These are phyloP conservation scores for Dorcus hopei DNA, from an alignment of 2,888 invertebrate genomes.

Conservation along the genomic window DNA sequence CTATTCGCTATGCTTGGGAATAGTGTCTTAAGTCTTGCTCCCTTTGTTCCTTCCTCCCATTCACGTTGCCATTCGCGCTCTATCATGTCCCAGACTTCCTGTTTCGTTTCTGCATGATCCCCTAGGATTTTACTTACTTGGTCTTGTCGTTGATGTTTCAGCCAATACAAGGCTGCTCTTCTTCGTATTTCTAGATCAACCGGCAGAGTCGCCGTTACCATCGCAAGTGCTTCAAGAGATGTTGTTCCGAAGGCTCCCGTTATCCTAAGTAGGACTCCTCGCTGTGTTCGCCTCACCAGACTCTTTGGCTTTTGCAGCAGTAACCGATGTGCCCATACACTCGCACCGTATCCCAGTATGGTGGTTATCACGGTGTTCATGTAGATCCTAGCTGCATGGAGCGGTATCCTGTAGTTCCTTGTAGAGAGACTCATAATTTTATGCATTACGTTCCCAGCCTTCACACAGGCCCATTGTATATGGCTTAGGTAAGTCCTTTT, in stretches of 20 bases:
- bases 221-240: slow-evolving; percentile 5
- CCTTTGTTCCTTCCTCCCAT: neutral
- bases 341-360: neutral
- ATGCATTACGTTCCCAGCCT: too few relatives aligned
- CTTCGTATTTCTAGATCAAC: slow-evolving; percentile 1
- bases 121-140: neutral
- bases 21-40: neutral
- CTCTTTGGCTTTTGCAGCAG: neutral
- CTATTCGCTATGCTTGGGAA: neutral
- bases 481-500: neutral
- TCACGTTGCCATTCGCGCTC: neutral
- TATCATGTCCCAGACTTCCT: neutral
- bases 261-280: neutral
- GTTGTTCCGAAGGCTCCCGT: slow-evolving; percentile 2
- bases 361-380: neutral
- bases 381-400: too few relatives aligned
- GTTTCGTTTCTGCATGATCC: too few relatives aligned
- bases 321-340: neutral
- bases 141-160: neutral
- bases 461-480: too few relatives aligned
- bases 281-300: neutral
- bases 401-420: too few relatives aligned
- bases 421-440: too few relatives aligned
- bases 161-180: neutral
- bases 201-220: neutral